Base-by-base conservation (phyloP, 2,888 invertebrate genomes). In the Aporophyla lueneburgensis region DNA sequence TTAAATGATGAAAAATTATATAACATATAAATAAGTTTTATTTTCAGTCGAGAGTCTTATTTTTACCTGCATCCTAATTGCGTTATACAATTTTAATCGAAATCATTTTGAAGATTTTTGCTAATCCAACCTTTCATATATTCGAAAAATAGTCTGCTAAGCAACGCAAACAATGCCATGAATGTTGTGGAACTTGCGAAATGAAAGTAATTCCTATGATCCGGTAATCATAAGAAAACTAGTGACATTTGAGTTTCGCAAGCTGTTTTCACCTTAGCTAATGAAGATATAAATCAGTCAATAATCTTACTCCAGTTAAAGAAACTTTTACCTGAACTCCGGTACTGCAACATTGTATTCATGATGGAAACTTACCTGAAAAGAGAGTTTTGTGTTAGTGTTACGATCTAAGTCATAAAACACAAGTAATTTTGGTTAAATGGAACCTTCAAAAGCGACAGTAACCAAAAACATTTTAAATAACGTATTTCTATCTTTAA, bases 351-450 rank as follows among this genome's bases (percentile, higher is more conserved):
- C 33, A 61, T 40, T 10, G 14, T 65, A 27, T 27, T 49, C 4
- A 49, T 40, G 12, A 14, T 59, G 49, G n/a, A 19, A 14, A 81
- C 81, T 81, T 81, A 81, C 81, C 81, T 81, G 80, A 59, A 81
- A 81, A 66, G 16, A 63, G 21, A n/a, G 5, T 74, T 53, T 0
- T 5, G 0, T 6, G n/a, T 70, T 56, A 49, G 14, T 61, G 14
- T 5, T 59, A 33, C 14, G 14, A 67, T 61, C 6, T n/a, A 3
- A 61, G 33, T 0, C 1, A 12, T 54, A 27, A 12, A 5, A 69
- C 46, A 33, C 12, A 12, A 21, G n/a, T 53, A 51, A 27, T 19
- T 68, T 67, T 56, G 7, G 40, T 54, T 7, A n/a, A 54, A 40
- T 24, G 10, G 0, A 67, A 53, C 6, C 3, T 12, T n/a, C 9